A percentile compares a stretch with the other conserved stretches of the same genome.
Evolutionary conservation across 2,797 vertebrate genomes (phyloP).

Genomic region (Heterohyrax brucei): DNA sequence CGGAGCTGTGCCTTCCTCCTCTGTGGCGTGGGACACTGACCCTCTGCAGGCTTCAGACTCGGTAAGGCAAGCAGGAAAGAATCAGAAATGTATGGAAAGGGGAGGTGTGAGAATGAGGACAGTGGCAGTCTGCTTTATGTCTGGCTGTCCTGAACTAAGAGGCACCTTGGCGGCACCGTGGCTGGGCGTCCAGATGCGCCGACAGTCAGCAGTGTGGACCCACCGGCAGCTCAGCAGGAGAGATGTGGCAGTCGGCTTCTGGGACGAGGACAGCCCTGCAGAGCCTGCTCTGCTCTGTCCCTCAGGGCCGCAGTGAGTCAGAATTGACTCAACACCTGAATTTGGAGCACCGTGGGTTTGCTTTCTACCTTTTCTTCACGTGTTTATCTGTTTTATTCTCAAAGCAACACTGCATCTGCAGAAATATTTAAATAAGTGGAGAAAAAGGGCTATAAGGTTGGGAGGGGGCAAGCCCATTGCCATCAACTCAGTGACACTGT

Average conservation of each 20-base stretch:
- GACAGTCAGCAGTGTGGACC: no score
- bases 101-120: neutral
- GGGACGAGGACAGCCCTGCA: no score
- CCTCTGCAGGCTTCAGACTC: neutral
- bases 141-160: neutral
- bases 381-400: neutral
- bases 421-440: neutral
- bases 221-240: no score
- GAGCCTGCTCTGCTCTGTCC: no score
- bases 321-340: neutral
- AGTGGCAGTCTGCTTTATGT: neutral
- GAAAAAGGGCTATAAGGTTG: neutral
- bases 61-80: neutral
- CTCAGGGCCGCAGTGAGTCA: no score
- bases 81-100: neutral
- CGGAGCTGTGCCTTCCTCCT: neutral
- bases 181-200: no score
- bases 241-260: no score
- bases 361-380: neutral
- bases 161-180: no score
- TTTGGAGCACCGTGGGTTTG: neutral
- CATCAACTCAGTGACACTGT: no score
- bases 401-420: neutral
- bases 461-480: no score
- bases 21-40: neutral